Evolutionary conservation across 37 sponge, comb jelly and placozoan genomes (phyloP).

Genomic region (Ephydatia muelleri): DNA sequence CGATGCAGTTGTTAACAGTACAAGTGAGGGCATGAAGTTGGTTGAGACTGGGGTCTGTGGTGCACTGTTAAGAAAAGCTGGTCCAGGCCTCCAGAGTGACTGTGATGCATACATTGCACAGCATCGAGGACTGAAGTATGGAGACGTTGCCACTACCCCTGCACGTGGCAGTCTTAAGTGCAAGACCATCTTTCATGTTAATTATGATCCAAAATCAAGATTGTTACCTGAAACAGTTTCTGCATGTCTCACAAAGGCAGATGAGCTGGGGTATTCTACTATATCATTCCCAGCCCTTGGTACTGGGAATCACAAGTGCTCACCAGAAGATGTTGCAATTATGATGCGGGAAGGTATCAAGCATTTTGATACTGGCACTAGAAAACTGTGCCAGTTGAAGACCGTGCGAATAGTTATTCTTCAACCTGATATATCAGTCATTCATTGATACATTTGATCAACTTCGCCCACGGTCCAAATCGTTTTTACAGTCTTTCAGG

Average conservation of each 20-base stretch:
- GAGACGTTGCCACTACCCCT: slow-evolving; percentile 40
- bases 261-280: slow-evolving; percentile 12
- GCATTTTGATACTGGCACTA: slow-evolving; percentile 6
- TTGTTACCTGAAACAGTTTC: slow-evolving; percentile 12
- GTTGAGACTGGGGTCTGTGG: slow-evolving; percentile 37
- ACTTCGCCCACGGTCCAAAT: background rate
- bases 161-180: slow-evolving; percentile 51
- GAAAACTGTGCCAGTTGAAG: slow-evolving; percentile 5
- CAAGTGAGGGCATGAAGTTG: slow-evolving; percentile 27
- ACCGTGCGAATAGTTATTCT: slow-evolving; percentile 29
- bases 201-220: no score
- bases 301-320: slow-evolving; percentile 30
- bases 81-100: slow-evolving; percentile 30
- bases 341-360: slow-evolving; percentile 36
- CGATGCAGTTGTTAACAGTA: slow-evolving; percentile 66
- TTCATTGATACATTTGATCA: slow-evolving; percentile 18
- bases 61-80: slow-evolving; percentile 63
- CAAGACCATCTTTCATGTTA: slow-evolving; percentile 48
- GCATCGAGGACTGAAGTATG: slow-evolving; percentile 2
- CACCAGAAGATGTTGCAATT: slow-evolving; percentile 36
- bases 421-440: slow-evolving; percentile 4
- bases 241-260: slow-evolving; percentile 37
- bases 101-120: slow-evolving; percentile 27
- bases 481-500: background rate
- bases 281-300: slow-evolving; percentile 67